phyloP scores from a whole-genome alignment of 2,113 vertebrate genomes.

The Heterocephalus glaber region DNA sequence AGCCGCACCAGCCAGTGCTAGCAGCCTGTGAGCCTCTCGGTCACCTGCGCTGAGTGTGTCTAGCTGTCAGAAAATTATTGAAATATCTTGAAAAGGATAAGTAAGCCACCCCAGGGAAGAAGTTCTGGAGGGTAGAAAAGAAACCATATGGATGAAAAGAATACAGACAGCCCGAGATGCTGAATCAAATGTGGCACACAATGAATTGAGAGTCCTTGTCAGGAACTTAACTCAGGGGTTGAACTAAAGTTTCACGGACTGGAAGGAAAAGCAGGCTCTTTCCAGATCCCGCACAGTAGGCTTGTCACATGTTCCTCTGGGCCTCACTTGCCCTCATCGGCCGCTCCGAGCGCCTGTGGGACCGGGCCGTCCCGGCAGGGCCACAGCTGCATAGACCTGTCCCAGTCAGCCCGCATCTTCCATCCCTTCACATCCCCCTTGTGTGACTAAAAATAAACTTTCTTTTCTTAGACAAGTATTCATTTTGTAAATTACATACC shows the following conservation, averaged over 20 bases:
- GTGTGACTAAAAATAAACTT: slow-evolving; percentile 51
- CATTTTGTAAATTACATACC: slow-evolving; percentile 73
- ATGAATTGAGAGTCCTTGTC: fast-evolving
- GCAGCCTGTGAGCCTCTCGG: neutral
- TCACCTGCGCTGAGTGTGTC: too few relatives aligned
- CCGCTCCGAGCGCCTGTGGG: neutral
- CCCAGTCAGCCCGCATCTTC: neutral
- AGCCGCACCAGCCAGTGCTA: neutral
- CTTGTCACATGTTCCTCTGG: fast-evolving
- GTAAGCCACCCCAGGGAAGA: neutral
- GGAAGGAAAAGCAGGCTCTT: neutral
- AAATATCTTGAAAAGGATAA: neutral
- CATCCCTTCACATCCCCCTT: neutral
- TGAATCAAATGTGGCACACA: fast-evolving
- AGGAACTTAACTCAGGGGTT: neutral
- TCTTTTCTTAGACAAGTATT: slow-evolving; percentile 69
- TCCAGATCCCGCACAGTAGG: fast-evolving
- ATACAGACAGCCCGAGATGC: fast-evolving
- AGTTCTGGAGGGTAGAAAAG: neutral
- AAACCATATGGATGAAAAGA: fast-evolving
- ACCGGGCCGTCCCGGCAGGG: neutral
- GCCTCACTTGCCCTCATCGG: neutral
- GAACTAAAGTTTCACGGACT: neutral
- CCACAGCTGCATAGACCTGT: neutral
- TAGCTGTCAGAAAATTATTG: neutral